Percentiles rank a stretch among this genome's conserved stretches.
phyloP scores from a whole-genome alignment of 2,113 vertebrate species.

The Leucosticte australis region DNA sequence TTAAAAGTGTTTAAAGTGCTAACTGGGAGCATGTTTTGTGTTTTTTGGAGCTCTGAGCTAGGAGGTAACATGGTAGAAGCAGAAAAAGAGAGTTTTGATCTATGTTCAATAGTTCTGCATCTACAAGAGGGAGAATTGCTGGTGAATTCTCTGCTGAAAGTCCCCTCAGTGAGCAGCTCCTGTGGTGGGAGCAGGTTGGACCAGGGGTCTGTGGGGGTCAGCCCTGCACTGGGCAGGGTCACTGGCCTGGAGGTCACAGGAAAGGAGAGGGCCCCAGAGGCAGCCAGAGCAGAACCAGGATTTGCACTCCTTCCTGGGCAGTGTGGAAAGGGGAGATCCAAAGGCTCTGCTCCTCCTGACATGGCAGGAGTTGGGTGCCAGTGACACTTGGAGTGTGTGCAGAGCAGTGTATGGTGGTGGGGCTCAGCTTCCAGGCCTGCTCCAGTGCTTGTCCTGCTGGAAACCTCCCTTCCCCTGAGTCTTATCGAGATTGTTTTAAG shows the following conservation, averaged over 20 bases:
- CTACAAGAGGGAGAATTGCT: background rate
- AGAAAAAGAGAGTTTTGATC: background rate
- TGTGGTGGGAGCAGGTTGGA: background rate
- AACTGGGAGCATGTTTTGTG: background rate
- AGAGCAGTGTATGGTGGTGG: accelerated
- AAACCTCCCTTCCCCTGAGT: background rate
- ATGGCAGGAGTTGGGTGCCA: background rate
- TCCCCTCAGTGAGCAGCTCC: background rate
- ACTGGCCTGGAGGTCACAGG: background rate
- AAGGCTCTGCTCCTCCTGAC: background rate
- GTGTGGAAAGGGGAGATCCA: background rate
- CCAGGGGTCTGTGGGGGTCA: background rate
- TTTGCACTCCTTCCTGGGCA: background rate
- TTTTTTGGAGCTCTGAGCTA: background rate
- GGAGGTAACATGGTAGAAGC: background rate
- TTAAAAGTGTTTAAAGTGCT: background rate
- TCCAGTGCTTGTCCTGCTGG: background rate
- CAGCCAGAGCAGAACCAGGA: background rate
- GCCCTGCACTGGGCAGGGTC: background rate
- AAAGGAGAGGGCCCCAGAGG: background rate
- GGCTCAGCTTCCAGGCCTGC: background rate
- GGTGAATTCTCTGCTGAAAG: background rate
- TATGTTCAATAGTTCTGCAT: background rate
- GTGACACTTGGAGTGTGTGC: background rate
- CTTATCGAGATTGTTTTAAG: accelerated